Evolutionary conservation across 1,140 invertebrate species (phyloP).

Genomic region (Subanguina moxae): DNA sequence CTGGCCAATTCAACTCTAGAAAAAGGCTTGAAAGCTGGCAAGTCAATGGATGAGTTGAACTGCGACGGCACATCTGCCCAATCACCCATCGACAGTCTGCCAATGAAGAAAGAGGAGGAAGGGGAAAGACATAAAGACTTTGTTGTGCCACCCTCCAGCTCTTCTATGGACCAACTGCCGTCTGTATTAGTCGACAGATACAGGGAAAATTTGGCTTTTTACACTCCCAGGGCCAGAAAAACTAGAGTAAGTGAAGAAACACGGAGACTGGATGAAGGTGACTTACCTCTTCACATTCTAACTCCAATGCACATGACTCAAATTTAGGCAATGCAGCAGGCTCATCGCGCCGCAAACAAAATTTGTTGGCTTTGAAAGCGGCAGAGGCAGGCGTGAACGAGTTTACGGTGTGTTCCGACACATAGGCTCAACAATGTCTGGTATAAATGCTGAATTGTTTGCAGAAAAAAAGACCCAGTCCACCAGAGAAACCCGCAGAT

Average conservation of each 20-base stretch:
- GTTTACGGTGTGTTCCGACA: neutral
- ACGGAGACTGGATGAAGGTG: neutral
- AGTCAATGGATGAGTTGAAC: neutral
- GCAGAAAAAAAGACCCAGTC: neutral
- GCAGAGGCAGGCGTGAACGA: slow-evolving; percentile 8
- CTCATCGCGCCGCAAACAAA: slow-evolving; percentile 31
- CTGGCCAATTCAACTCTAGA: too few relatives aligned
- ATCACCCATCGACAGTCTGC: neutral
- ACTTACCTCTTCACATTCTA: neutral
- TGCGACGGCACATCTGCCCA: neutral
- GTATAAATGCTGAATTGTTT: too few relatives aligned
- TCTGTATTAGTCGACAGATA: slow-evolving; percentile 20
- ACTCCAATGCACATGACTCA: neutral
- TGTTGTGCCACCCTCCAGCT: slow-evolving; percentile 11
- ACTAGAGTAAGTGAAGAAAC: slow-evolving; percentile 8
- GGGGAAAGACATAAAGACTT: slow-evolving; percentile 1
- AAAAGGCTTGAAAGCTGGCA: neutral
- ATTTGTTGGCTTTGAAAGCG: slow-evolving; percentile 13
- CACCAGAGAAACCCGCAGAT: slow-evolving; percentile 16
- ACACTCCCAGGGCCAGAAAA: slow-evolving; percentile 23
- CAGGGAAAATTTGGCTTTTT: slow-evolving; percentile 19
- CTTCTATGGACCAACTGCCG: slow-evolving; percentile 15
- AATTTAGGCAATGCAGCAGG: slow-evolving; percentile 6
- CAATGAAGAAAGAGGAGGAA: neutral
- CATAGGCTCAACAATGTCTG: too few relatives aligned